These are phyloP conservation scores for Noctua comes DNA, from an alignment of 2,888 invertebrate species.

Conservation along the genomic window DNA sequence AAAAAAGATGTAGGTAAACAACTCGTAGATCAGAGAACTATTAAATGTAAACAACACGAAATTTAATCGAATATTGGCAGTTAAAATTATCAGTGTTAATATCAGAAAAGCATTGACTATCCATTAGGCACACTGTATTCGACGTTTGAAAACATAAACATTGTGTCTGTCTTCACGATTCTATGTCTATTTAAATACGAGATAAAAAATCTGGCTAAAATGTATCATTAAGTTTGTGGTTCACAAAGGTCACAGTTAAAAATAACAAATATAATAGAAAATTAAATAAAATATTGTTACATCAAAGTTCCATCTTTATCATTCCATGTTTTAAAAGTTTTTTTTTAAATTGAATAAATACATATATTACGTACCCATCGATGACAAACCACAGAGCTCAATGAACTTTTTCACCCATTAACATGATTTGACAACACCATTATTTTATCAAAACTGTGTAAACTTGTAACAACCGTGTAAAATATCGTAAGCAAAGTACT, in stretches of 20 bases:
- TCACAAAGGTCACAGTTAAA: not conserved
- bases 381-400: constrained; percentile 31
- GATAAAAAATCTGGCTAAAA: not conserved
- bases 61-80: constrained; percentile 36
- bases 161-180: not conserved
- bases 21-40: constrained; percentile 17
- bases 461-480: constrained; percentile 17
- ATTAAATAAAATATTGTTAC: not conserved
- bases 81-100: constrained; percentile 44
- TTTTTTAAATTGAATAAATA: not conserved
- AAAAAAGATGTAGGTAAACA: constrained; percentile 34
- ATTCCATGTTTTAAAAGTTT: not conserved
- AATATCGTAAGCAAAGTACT: constrained; percentile 60
- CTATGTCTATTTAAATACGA: constrained; percentile 3
- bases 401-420: constrained; percentile 35
- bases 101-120: constrained; percentile 52
- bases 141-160: constrained; percentile 36
- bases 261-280: not conserved
- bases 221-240: not conserved
- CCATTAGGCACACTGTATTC: constrained; percentile 39
- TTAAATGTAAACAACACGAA: constrained; percentile 44
- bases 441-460: constrained; percentile 4
- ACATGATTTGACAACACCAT: constrained; percentile 18
- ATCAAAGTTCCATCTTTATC: not conserved
- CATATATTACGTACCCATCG: constrained; percentile 48